These are phyloP conservation scores for Tetramorium simillimum DNA, from an alignment of 1,140 invertebrate species.

Conservation along the genomic window DNA sequence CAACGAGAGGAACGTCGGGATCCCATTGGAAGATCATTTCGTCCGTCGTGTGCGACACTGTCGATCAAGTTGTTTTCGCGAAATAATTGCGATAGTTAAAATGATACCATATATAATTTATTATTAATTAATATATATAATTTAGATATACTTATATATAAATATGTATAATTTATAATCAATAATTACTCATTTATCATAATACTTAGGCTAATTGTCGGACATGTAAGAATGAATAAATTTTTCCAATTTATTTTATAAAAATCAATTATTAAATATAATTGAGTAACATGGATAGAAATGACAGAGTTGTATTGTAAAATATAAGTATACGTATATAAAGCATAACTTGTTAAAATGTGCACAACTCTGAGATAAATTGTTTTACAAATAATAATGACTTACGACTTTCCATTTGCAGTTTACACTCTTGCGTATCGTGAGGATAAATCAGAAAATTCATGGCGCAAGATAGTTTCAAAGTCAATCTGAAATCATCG, in stretches of 20 bases:
- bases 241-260: background rate
- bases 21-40: constrained; percentile 97
- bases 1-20: constrained; percentile 94
- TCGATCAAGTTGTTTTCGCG: constrained; percentile 67
- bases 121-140: background rate
- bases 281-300: background rate
- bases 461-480: constrained; percentile 95
- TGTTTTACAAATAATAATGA: constrained; percentile 72
- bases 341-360: background rate
- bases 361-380: background rate
- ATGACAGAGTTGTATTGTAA: background rate
- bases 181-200: background rate
- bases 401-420: constrained; percentile 97
- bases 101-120: background rate
- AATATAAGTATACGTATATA: background rate
- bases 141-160: background rate
- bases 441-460: constrained; percentile 97
- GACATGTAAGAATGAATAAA: background rate
- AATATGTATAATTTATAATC: background rate
- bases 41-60: constrained; percentile 96
- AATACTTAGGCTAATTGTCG: background rate
- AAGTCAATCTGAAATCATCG: constrained; percentile 88
- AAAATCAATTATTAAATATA: background rate
- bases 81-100: background rate
- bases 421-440: constrained; percentile 95